Evolutionary conservation across 2,888 invertebrate species (phyloP).

Genomic region (Tetrapedia diversipes): DNA sequence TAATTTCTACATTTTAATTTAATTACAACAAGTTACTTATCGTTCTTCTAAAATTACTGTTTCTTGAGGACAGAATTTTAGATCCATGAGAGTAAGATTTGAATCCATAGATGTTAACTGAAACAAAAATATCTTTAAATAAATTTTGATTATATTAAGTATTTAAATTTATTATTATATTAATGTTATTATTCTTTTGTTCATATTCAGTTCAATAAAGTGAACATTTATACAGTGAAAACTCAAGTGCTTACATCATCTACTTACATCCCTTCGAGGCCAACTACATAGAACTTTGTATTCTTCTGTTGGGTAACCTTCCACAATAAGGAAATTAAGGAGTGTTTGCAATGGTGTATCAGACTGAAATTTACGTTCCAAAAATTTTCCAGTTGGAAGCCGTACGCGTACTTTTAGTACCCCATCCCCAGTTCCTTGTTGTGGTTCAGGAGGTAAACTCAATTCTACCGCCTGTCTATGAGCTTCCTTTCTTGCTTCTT

Average conservation of each 20-base stretch:
- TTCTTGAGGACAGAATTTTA: slow-evolving; percentile 96
- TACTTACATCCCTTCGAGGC: slow-evolving; percentile 97
- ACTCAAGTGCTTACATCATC: slow-evolving; percentile 72
- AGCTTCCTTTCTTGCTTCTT: slow-evolving; percentile 89
- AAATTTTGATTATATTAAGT: background rate
- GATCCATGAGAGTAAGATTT: slow-evolving; percentile 89
- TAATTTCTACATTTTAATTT: slow-evolving; percentile 74
- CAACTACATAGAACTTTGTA: slow-evolving; percentile 96
- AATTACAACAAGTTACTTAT: slow-evolving; percentile 84
- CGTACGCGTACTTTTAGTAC: slow-evolving; percentile 92
- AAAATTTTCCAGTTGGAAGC: slow-evolving; percentile 89
- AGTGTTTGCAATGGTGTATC: slow-evolving; percentile 88
- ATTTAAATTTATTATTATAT: background rate
- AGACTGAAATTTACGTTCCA: slow-evolving; percentile 90
- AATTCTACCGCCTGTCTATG: slow-evolving; percentile 86
- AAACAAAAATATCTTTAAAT: slow-evolving; percentile 56
- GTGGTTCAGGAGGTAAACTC: slow-evolving; percentile 90
- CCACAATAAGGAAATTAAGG: slow-evolving; percentile 93
- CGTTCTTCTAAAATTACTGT: slow-evolving; percentile 97
- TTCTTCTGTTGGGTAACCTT: slow-evolving; percentile 93
- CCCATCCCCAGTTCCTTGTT: slow-evolving; percentile 84
- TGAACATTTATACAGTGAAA: slow-evolving; percentile 53
- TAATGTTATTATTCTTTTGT: too few species aligned
- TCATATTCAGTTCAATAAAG: slow-evolving; percentile 1
- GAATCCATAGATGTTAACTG: slow-evolving; percentile 92